Conservation (phyloP, 1,140 invertebrate species). For the Oncopeltus fasciatus region DNA sequence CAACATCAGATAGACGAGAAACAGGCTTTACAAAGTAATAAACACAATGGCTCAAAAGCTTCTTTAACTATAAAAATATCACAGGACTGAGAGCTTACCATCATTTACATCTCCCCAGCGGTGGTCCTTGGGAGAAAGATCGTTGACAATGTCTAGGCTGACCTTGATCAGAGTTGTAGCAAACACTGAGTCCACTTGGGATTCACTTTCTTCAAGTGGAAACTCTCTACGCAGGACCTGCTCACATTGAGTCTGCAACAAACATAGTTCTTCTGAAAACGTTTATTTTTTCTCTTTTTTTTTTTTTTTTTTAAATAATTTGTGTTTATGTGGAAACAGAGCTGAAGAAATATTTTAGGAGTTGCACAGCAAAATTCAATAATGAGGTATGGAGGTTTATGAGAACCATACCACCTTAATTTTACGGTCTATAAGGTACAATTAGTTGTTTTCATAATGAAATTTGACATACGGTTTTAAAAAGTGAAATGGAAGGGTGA, state of each 20-base stretch:
- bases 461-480: too few relatives aligned
- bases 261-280: neutral
- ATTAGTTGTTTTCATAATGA: too few relatives aligned
- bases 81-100: neutral
- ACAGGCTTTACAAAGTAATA: neutral
- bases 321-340: too few relatives aligned
- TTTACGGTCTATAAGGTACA: too few relatives aligned
- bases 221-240: slow-evolving; percentile 10
- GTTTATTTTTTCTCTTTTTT: too few relatives aligned
- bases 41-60: neutral
- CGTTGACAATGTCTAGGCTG: slow-evolving; percentile 14
- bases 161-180: slow-evolving; percentile 12
- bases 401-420: too few relatives aligned
- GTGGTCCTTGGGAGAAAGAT: slow-evolving; percentile 6
- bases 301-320: too few relatives aligned
- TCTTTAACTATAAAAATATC: neutral
- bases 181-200: neutral
- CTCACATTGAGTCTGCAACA: slow-evolving; percentile 6
- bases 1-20: too few relatives aligned
- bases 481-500: too few relatives aligned
- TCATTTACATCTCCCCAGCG: slow-evolving; percentile 7
- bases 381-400: too few relatives aligned
- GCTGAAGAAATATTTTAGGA: too few relatives aligned
- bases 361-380: too few relatives aligned
- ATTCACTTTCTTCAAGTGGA: neutral